Base-by-base conservation (phyloP, 92 coral and sea anemone species). In the Scolanthus callimorphus region DNA sequence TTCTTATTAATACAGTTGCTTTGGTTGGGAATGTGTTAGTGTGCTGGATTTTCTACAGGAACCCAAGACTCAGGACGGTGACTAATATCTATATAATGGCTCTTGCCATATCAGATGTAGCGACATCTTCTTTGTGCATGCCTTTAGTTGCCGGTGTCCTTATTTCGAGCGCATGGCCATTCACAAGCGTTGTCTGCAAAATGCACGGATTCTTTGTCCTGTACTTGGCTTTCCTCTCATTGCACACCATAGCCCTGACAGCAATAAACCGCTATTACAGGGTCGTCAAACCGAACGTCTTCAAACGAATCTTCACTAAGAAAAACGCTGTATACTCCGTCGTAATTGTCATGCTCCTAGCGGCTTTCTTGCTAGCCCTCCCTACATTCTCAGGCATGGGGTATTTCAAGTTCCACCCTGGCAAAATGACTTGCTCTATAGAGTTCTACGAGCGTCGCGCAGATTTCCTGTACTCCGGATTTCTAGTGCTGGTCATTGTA, bases 251-350 rank as follows among this genome's bases (percentile, higher is more conserved):
- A 21, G 69, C 86, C 4, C 47, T 74, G 19, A 39, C 79, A 2
- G 86, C 69, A 4, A 34, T 80, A 13, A 80, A 80, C 31, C 75
- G 86, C 0, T 80, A 80, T 25, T 80, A 57, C 20, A 62, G 81
- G 0, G 81, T 80, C 4, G 67, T 60, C 2, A 73, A 60, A 52
- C 64, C 86, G 1, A 50, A 52, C 56, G 47, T 65, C 2, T 80
- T 58, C 27, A 79, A 66, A 47, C 57, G 69, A 17, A 47, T 64
- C 20, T 80, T 73, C 71, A 80, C 75, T 1, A 59, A 20, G 29
- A 76, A 60, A 39, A 55, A 71, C 22, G 69, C 79, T 1, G 27
- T 59, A 0, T 24, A 44, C 43, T 57, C 80, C 3, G 6, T 79
- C 13, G 3, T 74, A 4, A 19, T 43, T 1, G 80, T 73, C n/a